Base-by-base conservation (phyloP, 2,113 vertebrate species). In the Erythrolamprus reginae region DNA sequence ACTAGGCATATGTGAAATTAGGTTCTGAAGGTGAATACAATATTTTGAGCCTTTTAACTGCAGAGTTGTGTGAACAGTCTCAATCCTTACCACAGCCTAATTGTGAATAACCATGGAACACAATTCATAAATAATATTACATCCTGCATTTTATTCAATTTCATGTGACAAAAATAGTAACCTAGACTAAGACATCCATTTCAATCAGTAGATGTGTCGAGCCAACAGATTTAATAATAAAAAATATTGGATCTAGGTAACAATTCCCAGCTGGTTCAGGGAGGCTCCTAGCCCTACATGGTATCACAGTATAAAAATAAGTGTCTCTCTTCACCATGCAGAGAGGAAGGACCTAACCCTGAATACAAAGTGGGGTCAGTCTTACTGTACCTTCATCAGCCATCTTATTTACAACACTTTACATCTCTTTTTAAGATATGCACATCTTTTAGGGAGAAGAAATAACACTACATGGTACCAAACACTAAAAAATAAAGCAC, bases 111-210 rank as follows among this genome's bases (percentile, higher is more conserved):
- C 93, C 96, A 97, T 97, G 94, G 96, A 94, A 96, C 94, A 50
- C 94, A 89, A 95, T 96, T 95, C 96, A 95, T 95, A 97, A 96
- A 95, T 96, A 92, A 96, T 96, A 96, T 95, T 93, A 97, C 97
- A 97, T 97, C 97, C 97, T 96, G 97, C 96, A 97, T 97, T 97
- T 98, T 97, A 97, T 97, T 97, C 97, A 96, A 96, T 97, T 97
- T 96, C 97, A 96, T 97, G 93, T 97, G 96, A 97, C 96, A 97
- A 97, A 97, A 97, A 97, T 97, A 98, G 97, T 95, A 97, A 96
- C 96, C 97, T 97, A 97, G 95, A 97, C 97, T 97, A 97, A 97
- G 96, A 97, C 96, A 97, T 97, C 97, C 96, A 96, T 97, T 97
- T 97, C 95, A 96, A 96, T 97, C 97, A 97, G 96, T 94, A 97